These are phyloP conservation scores for Rhynchonycteris naso DNA, from an alignment of 2,797 vertebrate species.

Conservation along the genomic window DNA sequence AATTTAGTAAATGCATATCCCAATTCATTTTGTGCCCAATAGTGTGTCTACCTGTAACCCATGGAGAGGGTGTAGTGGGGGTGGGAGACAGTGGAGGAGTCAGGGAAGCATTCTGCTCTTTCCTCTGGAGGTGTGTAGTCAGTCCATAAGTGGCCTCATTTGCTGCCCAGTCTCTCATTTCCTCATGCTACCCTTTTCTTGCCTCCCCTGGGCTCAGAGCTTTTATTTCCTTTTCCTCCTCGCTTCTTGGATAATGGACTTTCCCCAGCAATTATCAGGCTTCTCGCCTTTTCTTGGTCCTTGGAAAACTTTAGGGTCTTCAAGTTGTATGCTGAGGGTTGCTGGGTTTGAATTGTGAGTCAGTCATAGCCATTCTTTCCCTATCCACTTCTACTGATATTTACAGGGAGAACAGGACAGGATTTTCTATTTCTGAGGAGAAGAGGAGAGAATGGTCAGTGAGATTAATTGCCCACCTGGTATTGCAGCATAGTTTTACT, in stretches of 20 bases:
- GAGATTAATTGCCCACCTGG: not conserved
- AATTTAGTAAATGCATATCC: not conserved
- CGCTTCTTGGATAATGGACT: not conserved
- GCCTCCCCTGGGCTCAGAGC: not conserved
- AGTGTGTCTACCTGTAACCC: not conserved
- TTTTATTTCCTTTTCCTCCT: not conserved
- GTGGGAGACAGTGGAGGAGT: not conserved
- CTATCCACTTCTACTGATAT: not conserved
- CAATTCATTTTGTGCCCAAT: not conserved
- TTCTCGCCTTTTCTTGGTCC: not conserved
- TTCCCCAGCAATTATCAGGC: not conserved
- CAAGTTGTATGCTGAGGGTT: not conserved
- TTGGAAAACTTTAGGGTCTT: not conserved
- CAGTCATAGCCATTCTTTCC: not conserved
- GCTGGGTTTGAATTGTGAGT: not conserved
- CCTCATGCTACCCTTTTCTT: not conserved
- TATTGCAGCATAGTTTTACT: not conserved
- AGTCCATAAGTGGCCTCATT: not conserved
- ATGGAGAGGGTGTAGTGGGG: fast-evolving
- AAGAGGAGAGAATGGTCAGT: not conserved
- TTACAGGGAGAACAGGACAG: not conserved
- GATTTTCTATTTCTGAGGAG: not conserved
- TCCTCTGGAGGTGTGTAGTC: not conserved
- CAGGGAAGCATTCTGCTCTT: not conserved
- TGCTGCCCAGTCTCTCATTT: not conserved